Conservation (phyloP, 2,797 vertebrate genomes). For the Otolemur crassicaudatus region DNA sequence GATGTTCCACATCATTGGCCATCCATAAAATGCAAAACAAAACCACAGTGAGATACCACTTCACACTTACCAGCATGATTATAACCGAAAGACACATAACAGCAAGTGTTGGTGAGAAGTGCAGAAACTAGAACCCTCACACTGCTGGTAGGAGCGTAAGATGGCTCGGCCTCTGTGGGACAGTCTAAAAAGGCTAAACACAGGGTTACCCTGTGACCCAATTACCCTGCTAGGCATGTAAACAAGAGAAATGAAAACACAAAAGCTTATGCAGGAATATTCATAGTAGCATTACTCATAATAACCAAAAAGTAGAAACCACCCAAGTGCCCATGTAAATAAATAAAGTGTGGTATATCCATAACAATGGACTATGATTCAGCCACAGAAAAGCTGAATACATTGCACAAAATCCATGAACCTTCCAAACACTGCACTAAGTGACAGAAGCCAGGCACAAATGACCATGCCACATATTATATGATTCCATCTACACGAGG, state of each 20-base stretch:
- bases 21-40: background rate
- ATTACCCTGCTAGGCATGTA: background rate
- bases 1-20: background rate
- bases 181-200: background rate
- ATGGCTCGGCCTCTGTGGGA: rapidly evolving
- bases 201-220: background rate
- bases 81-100: too few species aligned
- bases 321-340: background rate
- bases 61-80: background rate
- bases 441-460: too few species aligned
- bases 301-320: background rate
- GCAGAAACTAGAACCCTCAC: background rate
- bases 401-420: background rate
- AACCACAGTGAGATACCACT: background rate
- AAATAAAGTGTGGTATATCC: background rate
- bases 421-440: background rate
- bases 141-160: background rate
- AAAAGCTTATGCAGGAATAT: background rate
- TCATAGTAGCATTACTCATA: background rate
- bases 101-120: background rate
- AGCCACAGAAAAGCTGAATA: background rate
- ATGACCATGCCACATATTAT: too few species aligned
- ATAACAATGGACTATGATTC: background rate
- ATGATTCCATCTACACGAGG: background rate
- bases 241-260: background rate